Percentiles rank a stretch among this genome's conserved stretches.
These are phyloP conservation scores for Amphiduros pacificus DNA, from an alignment of 2,888 invertebrate species.

Conservation along the genomic window DNA sequence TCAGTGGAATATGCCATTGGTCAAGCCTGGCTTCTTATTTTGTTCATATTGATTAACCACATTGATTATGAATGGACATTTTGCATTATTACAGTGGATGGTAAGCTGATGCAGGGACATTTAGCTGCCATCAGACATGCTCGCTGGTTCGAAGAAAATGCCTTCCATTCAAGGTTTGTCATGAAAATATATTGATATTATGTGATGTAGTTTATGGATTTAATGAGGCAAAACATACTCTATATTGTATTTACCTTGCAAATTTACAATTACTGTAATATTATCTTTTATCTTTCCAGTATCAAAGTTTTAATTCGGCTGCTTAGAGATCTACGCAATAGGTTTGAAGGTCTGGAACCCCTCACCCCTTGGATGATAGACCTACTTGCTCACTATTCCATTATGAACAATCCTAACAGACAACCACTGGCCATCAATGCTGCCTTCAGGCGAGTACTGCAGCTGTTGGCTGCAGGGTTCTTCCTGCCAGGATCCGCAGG, in stretches of 20 bases:
- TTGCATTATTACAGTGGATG: conserved; percentile 63
- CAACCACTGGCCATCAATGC: conserved; percentile 90
- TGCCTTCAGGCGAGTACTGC: conserved; percentile 87
- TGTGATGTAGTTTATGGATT: too few relatives aligned
- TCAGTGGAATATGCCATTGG: neutral
- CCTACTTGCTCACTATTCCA: conserved; percentile 90
- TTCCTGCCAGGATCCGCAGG: conserved; percentile 84
- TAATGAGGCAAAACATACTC: too few relatives aligned
- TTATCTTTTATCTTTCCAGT: conserved; percentile 53
- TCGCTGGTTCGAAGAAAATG: conserved; percentile 98
- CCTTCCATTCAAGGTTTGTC: conserved; percentile 78
- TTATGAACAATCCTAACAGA: conserved; percentile 92
- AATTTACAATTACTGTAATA: too few relatives aligned
- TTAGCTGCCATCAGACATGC: conserved; percentile 92
- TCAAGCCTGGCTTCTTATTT: neutral
- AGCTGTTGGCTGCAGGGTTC: conserved; percentile 88
- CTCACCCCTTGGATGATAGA: conserved; percentile 97
- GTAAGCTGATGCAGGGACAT: conserved; percentile 80
- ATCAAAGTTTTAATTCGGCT: conserved; percentile 93
- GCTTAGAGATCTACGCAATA: conserved; percentile 84
- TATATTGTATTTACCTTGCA: neutral
- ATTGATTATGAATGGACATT: neutral
- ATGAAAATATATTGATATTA: neutral
- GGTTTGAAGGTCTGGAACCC: conserved; percentile 88
- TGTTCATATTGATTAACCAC: neutral